phyloP scores from a whole-genome alignment of 2,797 vertebrate species.

The Netta rufina region DNA sequence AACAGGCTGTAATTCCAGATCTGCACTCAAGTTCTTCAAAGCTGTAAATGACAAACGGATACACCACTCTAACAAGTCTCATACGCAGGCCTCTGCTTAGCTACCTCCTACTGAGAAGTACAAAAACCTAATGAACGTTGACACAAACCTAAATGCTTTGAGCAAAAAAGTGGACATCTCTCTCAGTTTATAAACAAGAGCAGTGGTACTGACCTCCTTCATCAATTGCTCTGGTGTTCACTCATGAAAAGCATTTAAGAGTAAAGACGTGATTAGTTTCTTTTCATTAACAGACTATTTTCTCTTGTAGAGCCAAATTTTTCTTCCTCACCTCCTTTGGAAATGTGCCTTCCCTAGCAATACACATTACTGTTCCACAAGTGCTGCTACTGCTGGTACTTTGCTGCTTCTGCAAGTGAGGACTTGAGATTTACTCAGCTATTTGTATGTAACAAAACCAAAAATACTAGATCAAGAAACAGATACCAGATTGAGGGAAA shows the following conservation, averaged over 20 bases:
- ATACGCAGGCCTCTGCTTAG: neutral
- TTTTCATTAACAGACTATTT: neutral
- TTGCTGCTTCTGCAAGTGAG: neutral
- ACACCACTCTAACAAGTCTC: neutral
- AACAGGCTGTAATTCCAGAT: neutral
- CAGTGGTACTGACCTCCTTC: neutral
- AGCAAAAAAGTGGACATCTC: neutral
- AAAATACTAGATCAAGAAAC: neutral
- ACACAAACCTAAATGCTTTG: neutral
- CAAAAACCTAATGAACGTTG: neutral
- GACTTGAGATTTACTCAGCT: neutral
- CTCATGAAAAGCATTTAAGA: neutral
- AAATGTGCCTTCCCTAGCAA: neutral
- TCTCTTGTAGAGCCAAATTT: neutral
- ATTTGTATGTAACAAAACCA: neutral
- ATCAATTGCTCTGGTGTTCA: neutral
- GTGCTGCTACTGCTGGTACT: neutral
- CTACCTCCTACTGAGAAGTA: neutral
- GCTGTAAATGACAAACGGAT: neutral
- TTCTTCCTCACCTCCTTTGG: neutral
- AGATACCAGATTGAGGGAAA: neutral
- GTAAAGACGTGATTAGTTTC: neutral
- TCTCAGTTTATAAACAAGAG: neutral
- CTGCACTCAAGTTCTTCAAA: neutral
- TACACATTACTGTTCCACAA: neutral